Conservation (phyloP, 2,113 vertebrate genomes). For the Xiphophorus couchianus region DNA sequence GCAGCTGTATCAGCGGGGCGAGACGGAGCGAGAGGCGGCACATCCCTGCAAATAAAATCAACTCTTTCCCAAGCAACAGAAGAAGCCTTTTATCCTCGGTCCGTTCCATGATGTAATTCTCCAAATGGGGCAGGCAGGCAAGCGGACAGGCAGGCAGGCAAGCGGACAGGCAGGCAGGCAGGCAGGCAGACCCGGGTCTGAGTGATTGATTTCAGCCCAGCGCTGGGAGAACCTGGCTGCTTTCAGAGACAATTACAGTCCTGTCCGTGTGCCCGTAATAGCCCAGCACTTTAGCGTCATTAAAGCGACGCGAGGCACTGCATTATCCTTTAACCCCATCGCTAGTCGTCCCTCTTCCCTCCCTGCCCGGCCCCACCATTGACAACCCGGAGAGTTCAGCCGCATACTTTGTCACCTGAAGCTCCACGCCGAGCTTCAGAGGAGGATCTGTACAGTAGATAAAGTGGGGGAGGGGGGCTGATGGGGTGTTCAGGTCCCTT, state of each 20-base stretch:
- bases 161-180: conserved; percentile 80
- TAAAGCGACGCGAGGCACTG: conserved; percentile 82
- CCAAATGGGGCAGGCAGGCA: conserved; percentile 82
- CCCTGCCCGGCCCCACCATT: conserved; percentile 51
- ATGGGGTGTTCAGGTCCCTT: conserved; percentile 15
- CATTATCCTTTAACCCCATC: conserved; percentile 83
- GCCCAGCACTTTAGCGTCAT: conserved; percentile 84
- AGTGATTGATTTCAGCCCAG: conserved; percentile 89
- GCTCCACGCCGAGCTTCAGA: conserved; percentile 50
- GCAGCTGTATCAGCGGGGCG: conserved; percentile 58
- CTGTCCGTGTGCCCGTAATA: conserved; percentile 82
- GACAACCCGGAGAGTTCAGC: conserved; percentile 76
- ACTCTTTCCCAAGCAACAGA: conserved; percentile 73
- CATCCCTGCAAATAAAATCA: conserved; percentile 78
- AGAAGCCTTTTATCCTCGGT: conserved; percentile 74
- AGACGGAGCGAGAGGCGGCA: conserved; percentile 38
- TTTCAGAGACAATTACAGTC: conserved; percentile 88
- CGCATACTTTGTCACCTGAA: conserved; percentile 78
- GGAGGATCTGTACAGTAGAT: conserved; percentile 38
- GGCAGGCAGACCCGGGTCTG: conserved; percentile 76
- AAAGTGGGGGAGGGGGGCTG: neutral
- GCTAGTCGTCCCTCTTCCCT: conserved; percentile 64
- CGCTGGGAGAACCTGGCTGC: conserved; percentile 85
- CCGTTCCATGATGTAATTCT: conserved; percentile 82
- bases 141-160: conserved; percentile 30